Evolutionary conservation across 2,888 invertebrate genomes (phyloP).

Genomic region (Zaprionus lineosus): DNA sequence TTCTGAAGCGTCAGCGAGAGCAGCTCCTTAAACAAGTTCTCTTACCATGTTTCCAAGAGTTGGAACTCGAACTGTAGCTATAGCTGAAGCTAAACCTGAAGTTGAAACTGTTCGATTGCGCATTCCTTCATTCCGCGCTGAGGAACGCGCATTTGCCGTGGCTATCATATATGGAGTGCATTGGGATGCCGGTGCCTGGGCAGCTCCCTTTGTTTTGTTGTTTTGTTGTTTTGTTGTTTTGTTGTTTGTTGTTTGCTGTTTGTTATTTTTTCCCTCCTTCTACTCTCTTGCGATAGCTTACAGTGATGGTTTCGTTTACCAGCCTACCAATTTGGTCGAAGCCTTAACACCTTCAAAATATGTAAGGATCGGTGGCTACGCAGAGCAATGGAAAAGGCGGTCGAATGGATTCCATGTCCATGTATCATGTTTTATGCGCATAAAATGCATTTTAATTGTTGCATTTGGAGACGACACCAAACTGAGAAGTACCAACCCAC

Average conservation of each 20-base stretch:
- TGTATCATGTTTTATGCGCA: conserved; percentile 64
- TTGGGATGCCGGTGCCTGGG: conserved; percentile 61
- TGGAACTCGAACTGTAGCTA: conserved; percentile 8
- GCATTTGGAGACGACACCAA: conserved; percentile 33
- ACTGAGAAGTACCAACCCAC: not conserved
- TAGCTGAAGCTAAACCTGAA: conserved; percentile 17
- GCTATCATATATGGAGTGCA: conserved; percentile 70
- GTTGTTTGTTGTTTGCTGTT: no score
- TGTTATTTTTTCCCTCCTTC: no score
- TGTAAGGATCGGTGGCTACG: conserved; percentile 42
- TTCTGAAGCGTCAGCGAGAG: conserved; percentile 48
- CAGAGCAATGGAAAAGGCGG: conserved; percentile 2
- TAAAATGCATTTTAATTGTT: conserved; percentile 64
- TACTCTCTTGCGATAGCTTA: no score
- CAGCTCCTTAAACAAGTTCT: conserved; percentile 72
- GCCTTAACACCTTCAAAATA: conserved; percentile 69
- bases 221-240: conserved; percentile 44
- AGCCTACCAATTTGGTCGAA: conserved; percentile 66
- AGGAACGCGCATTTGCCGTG: conserved; percentile 52
- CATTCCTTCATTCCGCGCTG: conserved; percentile 50
- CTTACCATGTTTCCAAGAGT: conserved; percentile 37
- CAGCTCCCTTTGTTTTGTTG: not conserved
- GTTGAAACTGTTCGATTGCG: conserved; percentile 34
- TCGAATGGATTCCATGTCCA: conserved; percentile 51
- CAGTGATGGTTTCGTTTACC: conserved; percentile 67